These are phyloP conservation scores for Timandra comae DNA, from an alignment of 2,888 invertebrate genomes.

Conservation along the genomic window DNA sequence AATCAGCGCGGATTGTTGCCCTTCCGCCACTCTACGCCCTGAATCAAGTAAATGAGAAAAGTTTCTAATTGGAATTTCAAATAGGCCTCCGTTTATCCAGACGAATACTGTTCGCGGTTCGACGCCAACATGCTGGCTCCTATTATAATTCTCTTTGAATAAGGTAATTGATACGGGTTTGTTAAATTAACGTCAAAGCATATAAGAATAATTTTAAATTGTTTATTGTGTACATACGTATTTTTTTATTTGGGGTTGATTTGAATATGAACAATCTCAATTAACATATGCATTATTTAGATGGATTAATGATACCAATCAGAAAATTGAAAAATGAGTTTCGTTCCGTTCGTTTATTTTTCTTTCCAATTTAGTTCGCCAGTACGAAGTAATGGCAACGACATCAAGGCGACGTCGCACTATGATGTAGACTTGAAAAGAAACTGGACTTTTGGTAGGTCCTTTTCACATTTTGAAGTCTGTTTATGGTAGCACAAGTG, in stretches of 20 bases:
- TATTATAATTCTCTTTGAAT: slow-evolving; percentile 47
- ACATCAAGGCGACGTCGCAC: too few relatives aligned
- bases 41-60: slow-evolving; percentile 76
- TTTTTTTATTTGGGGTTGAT: too few relatives aligned
- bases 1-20: slow-evolving; percentile 73
- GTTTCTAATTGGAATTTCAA: slow-evolving; percentile 77
- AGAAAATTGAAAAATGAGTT: too few relatives aligned
- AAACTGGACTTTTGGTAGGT: too few relatives aligned
- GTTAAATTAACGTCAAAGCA: slow-evolving; percentile 16
- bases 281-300: too few relatives aligned
- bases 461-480: slow-evolving; percentile 10
- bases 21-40: slow-evolving; percentile 67
- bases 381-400: too few relatives aligned
- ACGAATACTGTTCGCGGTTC: slow-evolving; percentile 62
- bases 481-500: slow-evolving; percentile 9
- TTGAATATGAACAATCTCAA: too few relatives aligned
- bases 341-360: too few relatives aligned
- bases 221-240: too few relatives aligned
- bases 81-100: slow-evolving; percentile 70
- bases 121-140: slow-evolving; percentile 46
- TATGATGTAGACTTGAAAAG: too few relatives aligned
- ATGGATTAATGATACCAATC: too few relatives aligned
- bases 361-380: too few relatives aligned
- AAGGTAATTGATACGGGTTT: slow-evolving; percentile 47
- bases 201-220: background rate